Percentiles rank a stretch among this genome's conserved stretches.
These are phyloP conservation scores for Phoebastria nigripes DNA, from an alignment of 2,797 vertebrate genomes.

Conservation along the genomic window DNA sequence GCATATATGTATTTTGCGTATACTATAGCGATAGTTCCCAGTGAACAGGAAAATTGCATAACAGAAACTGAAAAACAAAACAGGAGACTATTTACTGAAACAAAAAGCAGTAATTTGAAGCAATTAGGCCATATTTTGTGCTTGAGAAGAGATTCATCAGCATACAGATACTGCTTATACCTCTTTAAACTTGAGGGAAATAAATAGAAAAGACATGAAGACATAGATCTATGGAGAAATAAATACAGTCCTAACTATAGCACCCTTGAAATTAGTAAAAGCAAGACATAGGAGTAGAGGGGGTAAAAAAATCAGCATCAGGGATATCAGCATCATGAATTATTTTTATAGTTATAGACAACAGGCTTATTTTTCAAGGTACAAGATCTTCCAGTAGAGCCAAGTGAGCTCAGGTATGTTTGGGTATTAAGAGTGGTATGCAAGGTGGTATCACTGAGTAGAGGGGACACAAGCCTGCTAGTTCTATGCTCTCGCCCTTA, in stretches of 20 bases:
- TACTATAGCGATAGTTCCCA: background rate
- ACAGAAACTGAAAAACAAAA: background rate
- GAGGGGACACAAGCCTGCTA: background rate
- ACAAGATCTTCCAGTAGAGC: background rate
- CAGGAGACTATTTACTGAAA: slow-evolving; percentile 18
- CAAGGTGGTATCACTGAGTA: background rate
- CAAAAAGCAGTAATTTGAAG: slow-evolving; percentile 32
- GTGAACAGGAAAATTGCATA: slow-evolving; percentile 15
- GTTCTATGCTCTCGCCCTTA: background rate
- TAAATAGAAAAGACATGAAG: background rate
- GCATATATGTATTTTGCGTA: background rate
- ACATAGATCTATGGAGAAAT: background rate
- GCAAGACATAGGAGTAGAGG: background rate
- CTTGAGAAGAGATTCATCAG: slow-evolving; percentile 11
- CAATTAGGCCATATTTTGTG: slow-evolving; percentile 23
- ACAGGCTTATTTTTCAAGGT: background rate
- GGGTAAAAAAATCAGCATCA: background rate
- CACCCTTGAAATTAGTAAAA: background rate
- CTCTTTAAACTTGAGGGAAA: slow-evolving; percentile 1
- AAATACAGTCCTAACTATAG: background rate
- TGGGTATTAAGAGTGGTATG: background rate
- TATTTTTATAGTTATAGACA: background rate
- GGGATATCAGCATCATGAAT: background rate
- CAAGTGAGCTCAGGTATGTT: background rate
- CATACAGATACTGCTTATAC: background rate